A percentile compares a stretch with the other conserved stretches of the same genome.
Conservation (phyloP, 1,140 invertebrate species). For the Ladona fulva region DNA sequence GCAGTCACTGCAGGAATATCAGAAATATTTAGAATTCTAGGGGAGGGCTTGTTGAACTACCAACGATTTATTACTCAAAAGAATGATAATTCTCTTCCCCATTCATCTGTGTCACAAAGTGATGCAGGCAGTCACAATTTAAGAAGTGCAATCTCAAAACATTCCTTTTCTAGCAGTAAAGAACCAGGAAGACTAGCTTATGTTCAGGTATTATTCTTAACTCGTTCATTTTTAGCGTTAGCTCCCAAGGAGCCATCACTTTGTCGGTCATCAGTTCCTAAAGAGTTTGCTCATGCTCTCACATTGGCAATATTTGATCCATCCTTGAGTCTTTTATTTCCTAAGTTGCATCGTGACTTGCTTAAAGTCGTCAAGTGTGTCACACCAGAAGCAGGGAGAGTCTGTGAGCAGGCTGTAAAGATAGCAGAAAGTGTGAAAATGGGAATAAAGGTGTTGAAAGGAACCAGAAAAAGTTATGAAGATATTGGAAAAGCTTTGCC, state of each 20-base stretch:
- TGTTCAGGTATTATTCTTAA: constrained; percentile 15
- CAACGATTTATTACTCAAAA: neutral
- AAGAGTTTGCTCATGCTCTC: neutral
- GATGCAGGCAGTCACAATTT: neutral
- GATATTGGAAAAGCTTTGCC: constrained; percentile 13
- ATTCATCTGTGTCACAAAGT: neutral
- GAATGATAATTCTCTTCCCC: neutral
- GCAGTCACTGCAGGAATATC: neutral
- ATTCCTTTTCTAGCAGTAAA: neutral
- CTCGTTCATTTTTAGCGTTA: constrained; percentile 19
- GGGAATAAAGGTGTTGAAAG: neutral
- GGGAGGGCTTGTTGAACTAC: constrained; percentile 35
- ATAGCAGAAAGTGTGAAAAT: neutral
- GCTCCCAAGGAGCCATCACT: constrained; percentile 25
- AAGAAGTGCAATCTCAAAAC: neutral
- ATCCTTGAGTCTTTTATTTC: neutral
- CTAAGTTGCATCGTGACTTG: neutral
- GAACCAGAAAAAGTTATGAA: neutral
- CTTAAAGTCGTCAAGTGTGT: neutral
- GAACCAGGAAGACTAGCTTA: constrained; percentile 16
- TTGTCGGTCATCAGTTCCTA: neutral
- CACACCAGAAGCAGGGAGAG: neutral
- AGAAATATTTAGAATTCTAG: constrained; percentile 28
- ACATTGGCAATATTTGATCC: neutral
- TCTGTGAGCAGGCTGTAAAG: neutral